phyloP scores from a whole-genome alignment of 2,888 invertebrate genomes.

The Agriopis leucophaearia region DNA sequence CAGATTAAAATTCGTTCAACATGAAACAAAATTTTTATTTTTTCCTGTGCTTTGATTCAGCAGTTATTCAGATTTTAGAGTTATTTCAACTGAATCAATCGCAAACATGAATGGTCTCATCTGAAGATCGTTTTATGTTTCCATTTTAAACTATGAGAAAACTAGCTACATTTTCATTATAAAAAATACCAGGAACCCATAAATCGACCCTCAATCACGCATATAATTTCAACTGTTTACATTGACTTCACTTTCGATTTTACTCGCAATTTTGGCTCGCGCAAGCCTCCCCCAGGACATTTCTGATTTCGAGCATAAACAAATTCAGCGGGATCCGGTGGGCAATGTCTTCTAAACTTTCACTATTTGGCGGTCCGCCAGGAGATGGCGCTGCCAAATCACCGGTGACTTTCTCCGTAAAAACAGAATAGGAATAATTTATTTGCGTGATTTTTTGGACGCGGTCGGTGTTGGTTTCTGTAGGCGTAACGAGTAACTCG shows the following conservation, averaged over 20 bases:
- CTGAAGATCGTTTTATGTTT: neutral
- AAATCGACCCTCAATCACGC: constrained; percentile 48
- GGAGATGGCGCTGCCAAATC: constrained; percentile 64
- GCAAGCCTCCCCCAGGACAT: constrained; percentile 47
- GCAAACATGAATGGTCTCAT: neutral
- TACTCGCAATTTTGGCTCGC: constrained; percentile 66
- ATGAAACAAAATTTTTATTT: neutral
- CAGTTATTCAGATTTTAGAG: constrained; percentile 3
- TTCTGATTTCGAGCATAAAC: constrained; percentile 68
- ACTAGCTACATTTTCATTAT: constrained; percentile 1
- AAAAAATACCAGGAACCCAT: constrained; percentile 18
- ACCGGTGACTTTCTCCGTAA: constrained; percentile 72
- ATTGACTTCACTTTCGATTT: constrained; percentile 74
- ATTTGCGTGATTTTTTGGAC: constrained; percentile 66
- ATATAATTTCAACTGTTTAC: constrained; percentile 73
- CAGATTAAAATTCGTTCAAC: neutral
- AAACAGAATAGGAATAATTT: constrained; percentile 75
- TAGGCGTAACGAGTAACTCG: neutral
- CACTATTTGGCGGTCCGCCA: constrained; percentile 77
- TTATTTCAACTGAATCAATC: constrained; percentile 11
- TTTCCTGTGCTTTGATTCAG: neutral
- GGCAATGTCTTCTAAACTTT: constrained; percentile 81
- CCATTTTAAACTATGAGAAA: neutral
- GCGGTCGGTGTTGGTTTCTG: constrained; percentile 55
- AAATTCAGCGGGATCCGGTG: constrained; percentile 64